These are phyloP conservation scores for Quadriops clusia DNA, from an alignment of 2,888 invertebrate species.

Conservation along the genomic window DNA sequence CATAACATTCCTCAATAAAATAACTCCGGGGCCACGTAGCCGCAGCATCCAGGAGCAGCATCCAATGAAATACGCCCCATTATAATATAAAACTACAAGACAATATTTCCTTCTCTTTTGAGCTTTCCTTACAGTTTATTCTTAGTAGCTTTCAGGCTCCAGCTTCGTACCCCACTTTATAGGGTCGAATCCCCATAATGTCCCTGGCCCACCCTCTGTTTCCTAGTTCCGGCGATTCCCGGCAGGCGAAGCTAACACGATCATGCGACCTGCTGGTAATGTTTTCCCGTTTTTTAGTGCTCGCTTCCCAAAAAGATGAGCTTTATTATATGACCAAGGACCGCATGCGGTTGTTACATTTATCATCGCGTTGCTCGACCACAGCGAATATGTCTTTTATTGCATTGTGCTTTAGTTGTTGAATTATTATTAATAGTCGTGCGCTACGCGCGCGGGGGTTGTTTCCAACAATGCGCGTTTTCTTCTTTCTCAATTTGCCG, in stretches of 20 bases:
- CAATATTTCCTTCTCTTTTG: too few species aligned
- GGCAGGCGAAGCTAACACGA: constrained; percentile 35
- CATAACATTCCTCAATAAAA: too few species aligned
- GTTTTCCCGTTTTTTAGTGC: constrained; percentile 36
- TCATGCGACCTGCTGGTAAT: constrained; percentile 39
- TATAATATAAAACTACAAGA: too few species aligned
- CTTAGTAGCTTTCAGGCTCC: too few species aligned
- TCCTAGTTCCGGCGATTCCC: constrained; percentile 31
- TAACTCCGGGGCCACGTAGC: too few species aligned
- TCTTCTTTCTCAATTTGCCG: too few species aligned
- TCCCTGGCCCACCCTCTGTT: constrained; percentile 22
- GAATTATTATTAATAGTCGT: constrained; percentile 1
- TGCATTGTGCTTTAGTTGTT: too few species aligned
- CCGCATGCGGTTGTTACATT: constrained; percentile 32
- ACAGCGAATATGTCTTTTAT: constrained; percentile 25
- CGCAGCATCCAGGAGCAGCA: too few species aligned
- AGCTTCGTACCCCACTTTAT: constrained; percentile 17
- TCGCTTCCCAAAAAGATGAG: constrained; percentile 14
- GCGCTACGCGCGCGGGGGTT: constrained; percentile 1
- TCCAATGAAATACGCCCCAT: too few species aligned
- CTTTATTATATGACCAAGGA: constrained; percentile 28
- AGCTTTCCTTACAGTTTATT: too few species aligned
- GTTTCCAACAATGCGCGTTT: too few species aligned
- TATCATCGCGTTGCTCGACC: constrained; percentile 26
- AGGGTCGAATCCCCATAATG: constrained; percentile 18